Evolutionary conservation across 35 echinoderm and acorn worm species (phyloP).

Genomic region (Apostichopus parvimensis): DNA sequence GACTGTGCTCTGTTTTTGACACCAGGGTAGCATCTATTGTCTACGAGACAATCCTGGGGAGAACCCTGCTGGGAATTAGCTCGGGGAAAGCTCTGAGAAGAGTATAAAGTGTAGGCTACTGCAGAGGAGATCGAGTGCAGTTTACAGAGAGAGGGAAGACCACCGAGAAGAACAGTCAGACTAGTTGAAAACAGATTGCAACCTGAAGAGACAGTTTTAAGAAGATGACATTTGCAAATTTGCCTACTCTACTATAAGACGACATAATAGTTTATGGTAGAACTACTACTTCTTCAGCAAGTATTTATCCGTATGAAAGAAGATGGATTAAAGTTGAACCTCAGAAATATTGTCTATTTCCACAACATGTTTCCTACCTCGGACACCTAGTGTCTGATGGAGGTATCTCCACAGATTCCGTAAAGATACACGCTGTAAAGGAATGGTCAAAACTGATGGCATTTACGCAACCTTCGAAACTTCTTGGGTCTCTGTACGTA

Average conservation of each 20-base stretch:
- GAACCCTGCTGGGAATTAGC: too few species aligned
- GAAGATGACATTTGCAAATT: too few species aligned
- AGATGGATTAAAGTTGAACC: conserved; percentile 43
- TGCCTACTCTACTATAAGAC: conserved; percentile 33
- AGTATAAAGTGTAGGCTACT: too few species aligned
- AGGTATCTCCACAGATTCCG: conserved; percentile 36
- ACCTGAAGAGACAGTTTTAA: too few species aligned
- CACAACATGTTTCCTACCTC: conserved; percentile 42
- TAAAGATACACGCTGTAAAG: conserved; percentile 42
- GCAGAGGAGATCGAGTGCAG: too few species aligned
- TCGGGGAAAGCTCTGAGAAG: too few species aligned
- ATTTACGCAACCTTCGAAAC: conserved; percentile 17
- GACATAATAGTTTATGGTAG: conserved; percentile 62
- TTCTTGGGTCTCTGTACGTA: conserved; percentile 59
- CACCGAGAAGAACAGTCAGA: too few species aligned
- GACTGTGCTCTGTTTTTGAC: too few species aligned
- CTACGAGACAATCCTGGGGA: too few species aligned
- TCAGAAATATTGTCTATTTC: conserved; percentile 38
- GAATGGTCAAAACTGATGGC: conserved; percentile 46
- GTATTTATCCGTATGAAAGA: not conserved
- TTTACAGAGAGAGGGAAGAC: too few species aligned
- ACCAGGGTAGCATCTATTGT: too few species aligned
- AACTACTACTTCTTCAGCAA: not conserved
- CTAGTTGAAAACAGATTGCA: too few species aligned
- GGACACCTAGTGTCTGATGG: conserved; percentile 55